phyloP scores from a whole-genome alignment of 2,797 vertebrate genomes.

The Eutrigla gurnardus region DNA sequence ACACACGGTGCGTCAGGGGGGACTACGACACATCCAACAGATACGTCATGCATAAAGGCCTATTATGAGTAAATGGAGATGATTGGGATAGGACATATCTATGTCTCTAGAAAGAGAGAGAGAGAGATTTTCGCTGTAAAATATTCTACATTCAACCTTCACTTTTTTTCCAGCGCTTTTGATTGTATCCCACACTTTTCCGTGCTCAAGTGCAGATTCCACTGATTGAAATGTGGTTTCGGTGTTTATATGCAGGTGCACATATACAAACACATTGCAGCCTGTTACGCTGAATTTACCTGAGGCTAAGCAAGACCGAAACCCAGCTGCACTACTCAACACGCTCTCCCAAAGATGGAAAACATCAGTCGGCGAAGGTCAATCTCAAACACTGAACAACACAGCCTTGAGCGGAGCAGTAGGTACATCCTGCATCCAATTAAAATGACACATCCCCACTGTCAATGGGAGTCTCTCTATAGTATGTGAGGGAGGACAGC shows the following conservation, averaged over 20 bases:
- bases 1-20: slow-evolving; percentile 29
- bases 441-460: slow-evolving; percentile 62
- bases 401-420: slow-evolving; percentile 56
- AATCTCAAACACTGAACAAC: slow-evolving; percentile 27
- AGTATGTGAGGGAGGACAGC: slow-evolving; percentile 53
- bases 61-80: not conserved
- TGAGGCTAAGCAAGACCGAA: slow-evolving; percentile 19
- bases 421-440: slow-evolving; percentile 64
- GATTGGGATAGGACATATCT: no score
- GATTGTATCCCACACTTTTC: no score
- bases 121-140: no score
- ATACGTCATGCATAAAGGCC: not conserved
- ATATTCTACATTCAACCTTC: no score
- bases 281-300: not conserved
- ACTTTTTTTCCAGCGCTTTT: no score
- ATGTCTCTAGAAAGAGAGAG: no score
- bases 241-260: not conserved
- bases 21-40: not conserved
- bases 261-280: not conserved
- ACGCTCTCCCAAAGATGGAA: slow-evolving; percentile 39
- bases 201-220: not conserved
- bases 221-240: not conserved
- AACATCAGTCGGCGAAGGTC: slow-evolving; percentile 36
- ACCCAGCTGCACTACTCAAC: slow-evolving; percentile 22
- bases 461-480: slow-evolving; percentile 43